Conservation (phyloP, 1,140 invertebrate species). For the Parapsyche elsis region DNA sequence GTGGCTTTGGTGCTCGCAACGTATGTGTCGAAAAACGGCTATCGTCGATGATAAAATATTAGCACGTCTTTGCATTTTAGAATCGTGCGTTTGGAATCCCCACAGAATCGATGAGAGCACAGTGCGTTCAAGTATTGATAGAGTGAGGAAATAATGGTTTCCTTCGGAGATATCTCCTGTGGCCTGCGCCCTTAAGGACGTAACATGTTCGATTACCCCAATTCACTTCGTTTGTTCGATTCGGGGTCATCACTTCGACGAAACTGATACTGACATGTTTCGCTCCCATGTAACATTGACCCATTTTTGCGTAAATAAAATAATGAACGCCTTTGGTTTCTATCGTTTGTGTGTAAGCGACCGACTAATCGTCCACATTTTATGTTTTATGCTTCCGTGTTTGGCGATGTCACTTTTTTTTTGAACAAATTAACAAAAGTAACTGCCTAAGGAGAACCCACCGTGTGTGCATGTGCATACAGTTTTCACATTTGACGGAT, state of each 20-base stretch:
- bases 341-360: too few relatives aligned
- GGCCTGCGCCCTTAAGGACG: constrained; percentile 25
- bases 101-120: too few relatives aligned
- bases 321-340: too few relatives aligned
- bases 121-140: background rate
- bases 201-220: constrained; percentile 34
- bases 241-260: constrained; percentile 24
- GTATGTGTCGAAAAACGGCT: background rate
- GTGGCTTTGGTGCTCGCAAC: background rate
- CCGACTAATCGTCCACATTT: too few relatives aligned
- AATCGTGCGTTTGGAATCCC: too few relatives aligned
- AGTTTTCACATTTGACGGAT: background rate
- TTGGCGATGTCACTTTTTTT: background rate
- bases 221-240: constrained; percentile 34
- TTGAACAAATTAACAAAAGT: background rate
- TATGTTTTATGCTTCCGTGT: too few relatives aligned
- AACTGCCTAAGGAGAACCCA: background rate
- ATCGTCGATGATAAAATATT: background rate
- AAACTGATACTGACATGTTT: constrained; percentile 11
- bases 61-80: too few relatives aligned
- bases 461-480: background rate
- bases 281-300: constrained; percentile 14
- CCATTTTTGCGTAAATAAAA: background rate
- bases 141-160: constrained; percentile 32
- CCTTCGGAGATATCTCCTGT: constrained; percentile 43